Conservation (phyloP, 2,113 vertebrate species). For the Genyomyrus donnyi region DNA sequence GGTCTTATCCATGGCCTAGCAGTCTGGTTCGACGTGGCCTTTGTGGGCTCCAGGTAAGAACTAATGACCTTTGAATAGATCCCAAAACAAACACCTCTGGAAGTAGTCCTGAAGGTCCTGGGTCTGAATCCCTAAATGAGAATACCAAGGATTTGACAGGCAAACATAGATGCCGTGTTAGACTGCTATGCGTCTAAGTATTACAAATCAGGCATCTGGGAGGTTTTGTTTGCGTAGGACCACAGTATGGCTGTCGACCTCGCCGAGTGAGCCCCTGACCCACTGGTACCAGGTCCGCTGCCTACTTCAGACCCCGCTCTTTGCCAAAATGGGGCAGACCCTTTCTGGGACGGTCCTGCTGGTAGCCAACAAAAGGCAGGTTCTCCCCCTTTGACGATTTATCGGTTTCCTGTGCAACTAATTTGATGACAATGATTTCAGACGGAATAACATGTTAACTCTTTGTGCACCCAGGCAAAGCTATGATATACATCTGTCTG, state of each 20-base stretch:
- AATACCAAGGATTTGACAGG: not conserved
- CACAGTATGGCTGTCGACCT: slow-evolving; percentile 68
- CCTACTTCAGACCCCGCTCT: slow-evolving; percentile 69
- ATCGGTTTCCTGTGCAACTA: not conserved
- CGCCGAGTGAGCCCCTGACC: slow-evolving; percentile 66
- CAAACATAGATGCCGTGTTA: not conserved
- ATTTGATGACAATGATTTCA: not conserved
- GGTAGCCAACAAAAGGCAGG: slow-evolving; percentile 60
- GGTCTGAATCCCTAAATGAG: not conserved
- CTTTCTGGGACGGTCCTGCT: slow-evolving; percentile 65
- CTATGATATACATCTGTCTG: slow-evolving; percentile 68
- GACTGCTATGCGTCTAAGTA: not conserved
- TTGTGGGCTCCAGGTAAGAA: slow-evolving; percentile 63
- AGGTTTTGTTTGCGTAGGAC: slow-evolving; percentile 39
- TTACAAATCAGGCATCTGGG: not conserved
- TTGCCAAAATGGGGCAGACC: slow-evolving; percentile 66
- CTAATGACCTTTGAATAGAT: not conserved
- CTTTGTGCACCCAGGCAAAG: slow-evolving; percentile 56
- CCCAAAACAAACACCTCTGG: not conserved
- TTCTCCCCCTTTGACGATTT: not conserved
- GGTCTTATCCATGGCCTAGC: slow-evolving; percentile 52
- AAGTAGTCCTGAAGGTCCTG: not conserved
- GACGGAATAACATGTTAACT: slow-evolving; percentile 13
- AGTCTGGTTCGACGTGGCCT: slow-evolving; percentile 74
- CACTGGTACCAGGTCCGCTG: slow-evolving; percentile 71